Conservation (phyloP, 2,888 invertebrate genomes). For the Micoletzkya japonica region DNA sequence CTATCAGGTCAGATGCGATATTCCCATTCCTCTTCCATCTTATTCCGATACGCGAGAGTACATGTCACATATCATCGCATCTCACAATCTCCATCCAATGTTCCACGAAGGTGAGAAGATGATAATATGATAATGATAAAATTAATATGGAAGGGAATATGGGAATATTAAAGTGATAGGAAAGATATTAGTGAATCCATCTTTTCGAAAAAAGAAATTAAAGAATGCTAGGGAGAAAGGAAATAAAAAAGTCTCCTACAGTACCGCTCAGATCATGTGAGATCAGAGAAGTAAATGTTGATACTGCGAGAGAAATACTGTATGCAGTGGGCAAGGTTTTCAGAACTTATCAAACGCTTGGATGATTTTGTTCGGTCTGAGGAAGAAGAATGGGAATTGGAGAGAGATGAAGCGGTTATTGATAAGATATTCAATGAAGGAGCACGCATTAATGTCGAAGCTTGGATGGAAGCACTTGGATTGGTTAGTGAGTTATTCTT, state of each 20-base stretch:
- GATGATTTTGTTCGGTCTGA: slow-evolving; percentile 19
- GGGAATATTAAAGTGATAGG: no score
- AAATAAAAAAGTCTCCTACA: no score
- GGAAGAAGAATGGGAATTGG: slow-evolving; percentile 23
- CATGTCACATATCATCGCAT: slow-evolving; percentile 13
- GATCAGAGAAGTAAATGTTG: no score
- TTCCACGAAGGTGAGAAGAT: slow-evolving; percentile 13
- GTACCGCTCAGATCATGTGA: no score
- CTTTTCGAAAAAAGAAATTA: no score
- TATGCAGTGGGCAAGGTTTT: no score
- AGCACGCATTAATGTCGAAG: slow-evolving; percentile 8
- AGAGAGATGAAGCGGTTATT: slow-evolving; percentile 19
- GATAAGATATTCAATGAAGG: slow-evolving; percentile 23
- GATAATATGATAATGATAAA: no score
- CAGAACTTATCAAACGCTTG: not conserved
- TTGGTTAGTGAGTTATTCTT: not conserved
- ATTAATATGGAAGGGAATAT: no score
- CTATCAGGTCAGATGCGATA: slow-evolving; percentile 17
- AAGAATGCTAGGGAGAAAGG: no score
- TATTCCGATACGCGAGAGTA: slow-evolving; percentile 15
- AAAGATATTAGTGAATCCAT: no score
- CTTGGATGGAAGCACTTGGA: slow-evolving; percentile 4
- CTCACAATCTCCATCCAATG: slow-evolving; percentile 16
- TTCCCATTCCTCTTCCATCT: slow-evolving; percentile 25
- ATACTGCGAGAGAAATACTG: no score